A percentile compares a stretch with the other conserved stretches of the same genome.
phyloP scores from a whole-genome alignment of 2,888 invertebrate genomes.

The Philhelius pedissequus region DNA sequence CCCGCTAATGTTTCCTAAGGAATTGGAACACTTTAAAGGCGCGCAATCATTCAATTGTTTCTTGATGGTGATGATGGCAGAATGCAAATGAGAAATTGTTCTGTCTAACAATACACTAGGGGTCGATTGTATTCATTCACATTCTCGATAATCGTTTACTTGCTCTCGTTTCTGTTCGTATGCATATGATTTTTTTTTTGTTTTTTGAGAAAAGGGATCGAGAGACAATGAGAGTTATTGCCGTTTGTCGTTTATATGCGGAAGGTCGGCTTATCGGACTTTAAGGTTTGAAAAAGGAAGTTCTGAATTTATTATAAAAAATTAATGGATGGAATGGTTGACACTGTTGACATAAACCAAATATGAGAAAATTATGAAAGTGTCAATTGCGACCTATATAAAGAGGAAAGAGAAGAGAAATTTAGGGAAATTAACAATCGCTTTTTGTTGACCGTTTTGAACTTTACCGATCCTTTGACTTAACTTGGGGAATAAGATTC shows the following conservation, averaged over 20 bases:
- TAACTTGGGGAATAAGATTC: too few relatives aligned
- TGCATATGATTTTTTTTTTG: too few relatives aligned
- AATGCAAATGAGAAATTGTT: conserved; percentile 46
- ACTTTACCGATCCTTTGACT: too few relatives aligned
- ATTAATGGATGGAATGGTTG: background rate
- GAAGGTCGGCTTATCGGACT: background rate
- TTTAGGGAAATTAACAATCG: too few relatives aligned
- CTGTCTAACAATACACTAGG: conserved; percentile 28
- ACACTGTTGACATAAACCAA: background rate
- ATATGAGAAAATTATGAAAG: background rate
- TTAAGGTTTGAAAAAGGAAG: background rate
- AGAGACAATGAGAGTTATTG: background rate
- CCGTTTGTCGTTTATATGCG: background rate
- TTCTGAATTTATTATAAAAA: background rate
- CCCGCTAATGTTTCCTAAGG: conserved; percentile 45
- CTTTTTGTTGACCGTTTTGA: too few relatives aligned
- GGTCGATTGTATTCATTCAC: conserved; percentile 35
- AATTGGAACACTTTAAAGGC: conserved; percentile 41
- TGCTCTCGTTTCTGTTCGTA: background rate
- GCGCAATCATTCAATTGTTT: background rate
- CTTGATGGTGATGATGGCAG: background rate
- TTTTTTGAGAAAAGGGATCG: background rate
- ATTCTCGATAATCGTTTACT: too few relatives aligned
- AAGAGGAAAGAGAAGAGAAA: too few relatives aligned
- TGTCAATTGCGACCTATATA: too few relatives aligned